phyloP scores from a whole-genome alignment of 2,888 invertebrate species.

The Acanthopleura granulata region DNA sequence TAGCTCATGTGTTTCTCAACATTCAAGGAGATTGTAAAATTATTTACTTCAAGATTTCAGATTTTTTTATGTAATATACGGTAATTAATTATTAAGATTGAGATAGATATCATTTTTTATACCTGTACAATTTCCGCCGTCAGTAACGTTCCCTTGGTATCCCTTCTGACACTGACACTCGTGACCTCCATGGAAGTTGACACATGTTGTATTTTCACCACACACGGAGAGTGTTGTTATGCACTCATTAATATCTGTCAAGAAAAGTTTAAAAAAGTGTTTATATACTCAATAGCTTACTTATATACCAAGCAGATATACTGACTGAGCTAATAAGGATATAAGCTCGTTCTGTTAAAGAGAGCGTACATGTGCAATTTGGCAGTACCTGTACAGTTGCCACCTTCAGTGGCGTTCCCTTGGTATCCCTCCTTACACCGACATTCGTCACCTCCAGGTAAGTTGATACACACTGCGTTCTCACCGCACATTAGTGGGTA shows the following conservation, averaged over 20 bases:
- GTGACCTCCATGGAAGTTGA: constrained; percentile 81
- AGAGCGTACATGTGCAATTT: not conserved
- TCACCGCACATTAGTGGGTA: not conserved
- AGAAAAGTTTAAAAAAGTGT: not conserved
- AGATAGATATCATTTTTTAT: not conserved
- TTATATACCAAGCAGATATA: no score
- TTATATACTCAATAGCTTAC: no score
- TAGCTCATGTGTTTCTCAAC: no score
- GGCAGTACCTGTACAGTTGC: not conserved
- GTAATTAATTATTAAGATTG: no score
- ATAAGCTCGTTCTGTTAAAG: no score
- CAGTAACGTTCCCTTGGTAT: constrained; percentile 72
- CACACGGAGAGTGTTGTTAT: constrained; percentile 79
- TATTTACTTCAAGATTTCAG: no score
- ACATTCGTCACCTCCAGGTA: not conserved
- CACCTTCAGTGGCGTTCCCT: not conserved
- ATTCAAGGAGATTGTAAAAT: no score
- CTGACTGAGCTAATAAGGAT: no score
- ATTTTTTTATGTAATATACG: no score
- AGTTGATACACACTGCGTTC: not conserved
- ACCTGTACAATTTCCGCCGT: not conserved
- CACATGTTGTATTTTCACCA: constrained; percentile 82
- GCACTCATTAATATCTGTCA: constrained; percentile 87
- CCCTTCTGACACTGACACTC: constrained; percentile 78
- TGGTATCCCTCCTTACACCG: not conserved